phyloP scores from a whole-genome alignment of 1,140 invertebrate species.

The Drosophila chauvacae region DNA sequence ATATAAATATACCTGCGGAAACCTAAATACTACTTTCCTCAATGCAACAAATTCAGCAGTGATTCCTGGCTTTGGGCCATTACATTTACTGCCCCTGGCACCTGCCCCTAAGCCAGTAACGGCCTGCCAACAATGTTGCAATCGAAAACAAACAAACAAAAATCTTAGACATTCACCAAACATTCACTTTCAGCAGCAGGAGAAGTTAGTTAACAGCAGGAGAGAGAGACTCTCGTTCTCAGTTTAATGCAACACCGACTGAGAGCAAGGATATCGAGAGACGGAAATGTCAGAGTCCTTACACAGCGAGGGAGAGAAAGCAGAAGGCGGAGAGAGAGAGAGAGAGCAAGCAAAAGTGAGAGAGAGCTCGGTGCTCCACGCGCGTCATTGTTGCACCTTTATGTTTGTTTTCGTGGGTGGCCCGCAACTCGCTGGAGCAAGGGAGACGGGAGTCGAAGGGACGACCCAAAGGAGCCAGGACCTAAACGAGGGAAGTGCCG shows the following conservation, averaged over 20 bases:
- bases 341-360: constrained; percentile 19
- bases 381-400: constrained; percentile 82
- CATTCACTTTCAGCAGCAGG: constrained; percentile 76
- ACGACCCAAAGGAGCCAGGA: constrained; percentile 7
- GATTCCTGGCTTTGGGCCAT: constrained; percentile 1
- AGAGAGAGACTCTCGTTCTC: constrained; percentile 5
- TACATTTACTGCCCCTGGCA: constrained; percentile 23
- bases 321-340: constrained; percentile 10
- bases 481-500: not conserved
- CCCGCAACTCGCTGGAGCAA: constrained; percentile 30
- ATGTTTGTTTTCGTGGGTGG: constrained; percentile 83
- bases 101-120: constrained; percentile 7
- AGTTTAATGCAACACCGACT: constrained; percentile 34
- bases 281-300: constrained; percentile 1
- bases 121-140: constrained; percentile 63
- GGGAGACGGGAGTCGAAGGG: constrained; percentile 6
- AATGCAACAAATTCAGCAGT: constrained; percentile 1
- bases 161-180: constrained; percentile 54
- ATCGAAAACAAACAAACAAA: constrained; percentile 61
- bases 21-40: not conserved
- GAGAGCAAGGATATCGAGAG: constrained; percentile 28
- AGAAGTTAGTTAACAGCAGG: constrained; percentile 65
- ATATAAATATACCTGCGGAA: not conserved
- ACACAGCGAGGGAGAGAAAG: constrained; percentile 11
- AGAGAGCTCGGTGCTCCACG: constrained; percentile 62